Conservation (phyloP, 2,113 vertebrate genomes). For the Cebidichthys violaceus region DNA sequence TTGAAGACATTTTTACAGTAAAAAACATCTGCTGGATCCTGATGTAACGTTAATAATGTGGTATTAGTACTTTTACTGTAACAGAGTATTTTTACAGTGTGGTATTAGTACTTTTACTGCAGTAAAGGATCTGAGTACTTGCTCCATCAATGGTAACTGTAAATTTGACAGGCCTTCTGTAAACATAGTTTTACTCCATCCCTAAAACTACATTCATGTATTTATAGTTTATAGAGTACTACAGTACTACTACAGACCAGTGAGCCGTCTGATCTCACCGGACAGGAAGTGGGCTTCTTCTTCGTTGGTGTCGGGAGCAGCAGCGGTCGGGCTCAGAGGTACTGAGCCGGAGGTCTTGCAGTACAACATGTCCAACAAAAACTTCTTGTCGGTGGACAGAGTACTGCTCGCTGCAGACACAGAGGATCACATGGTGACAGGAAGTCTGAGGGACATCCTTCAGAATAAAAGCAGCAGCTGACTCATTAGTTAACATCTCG, state of each 20-base stretch:
- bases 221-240: background rate
- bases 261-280: slow-evolving; percentile 19
- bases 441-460: background rate
- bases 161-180: background rate
- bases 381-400: slow-evolving; percentile 83
- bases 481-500: too few species aligned
- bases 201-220: background rate
- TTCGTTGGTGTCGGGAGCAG: background rate
- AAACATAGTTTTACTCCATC: background rate
- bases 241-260: background rate
- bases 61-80: too few species aligned
- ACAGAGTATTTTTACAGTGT: background rate
- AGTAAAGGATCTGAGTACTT: background rate
- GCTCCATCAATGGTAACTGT: background rate
- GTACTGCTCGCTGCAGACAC: slow-evolving; percentile 69
- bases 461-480: background rate
- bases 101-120: background rate
- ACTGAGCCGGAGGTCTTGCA: slow-evolving; percentile 68
- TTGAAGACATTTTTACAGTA: too few species aligned
- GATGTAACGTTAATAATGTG: too few species aligned
- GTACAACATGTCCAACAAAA: slow-evolving; percentile 87
- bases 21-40: too few species aligned
- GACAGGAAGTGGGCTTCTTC: slow-evolving; percentile 22
- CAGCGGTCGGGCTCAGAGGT: slow-evolving; percentile 24
- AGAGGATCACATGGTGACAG: slow-evolving; percentile 12